Base-by-base conservation (phyloP, 2,113 vertebrate species). In the Tiliqua scincoides region DNA sequence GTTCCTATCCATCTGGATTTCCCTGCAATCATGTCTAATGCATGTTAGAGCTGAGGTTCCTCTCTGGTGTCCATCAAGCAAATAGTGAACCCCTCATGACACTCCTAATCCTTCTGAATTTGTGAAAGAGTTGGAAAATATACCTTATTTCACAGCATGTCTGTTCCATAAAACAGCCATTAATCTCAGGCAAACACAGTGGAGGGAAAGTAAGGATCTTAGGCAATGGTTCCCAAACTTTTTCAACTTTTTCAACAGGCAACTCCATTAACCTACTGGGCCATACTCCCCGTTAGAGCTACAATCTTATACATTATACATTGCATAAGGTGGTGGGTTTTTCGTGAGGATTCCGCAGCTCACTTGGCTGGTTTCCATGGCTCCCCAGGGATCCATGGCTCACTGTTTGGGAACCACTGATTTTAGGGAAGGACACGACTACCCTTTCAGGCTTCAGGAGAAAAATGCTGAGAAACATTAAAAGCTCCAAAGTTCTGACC, bases 401-500 rank as follows among this genome's bases (percentile, higher is more conserved):
- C n/a, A n/a, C n/a, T n/a, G n/a, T n/a, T n/a, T n/a, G n/a, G n/a
- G n/a, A n/a, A n/a, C n/a, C n/a, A n/a, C n/a, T n/a, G n/a, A n/a
- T n/a, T n/a, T n/a, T n/a, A 88, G 70, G 79, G 82, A 90, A 90
- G 89, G 93, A 86, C 85, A 86, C 81, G 70, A 88, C 83, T 70
- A 92, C 89, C 86, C 85, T 87, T 88, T 83, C 93, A 91, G 91
- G 83, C 77, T 92, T 87, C 91, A 90, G 92, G 74, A 91, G 87
- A 91, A 93, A n/a, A 70, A 81, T 91, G 90, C 62, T 2, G 3
- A 4, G 48, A 90, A 18, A 81, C n/a, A 90, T 76, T 92, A 93
- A 90, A 88, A 93, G 78, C 78, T 91, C 40, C 80, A 89, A 86
- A 79, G 88, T 90, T 92, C 91, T 85, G 92, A 94, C 93, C 93